Evolutionary conservation across 1,140 invertebrate species (phyloP).

Genomic region (Microplitis demolitor): DNA sequence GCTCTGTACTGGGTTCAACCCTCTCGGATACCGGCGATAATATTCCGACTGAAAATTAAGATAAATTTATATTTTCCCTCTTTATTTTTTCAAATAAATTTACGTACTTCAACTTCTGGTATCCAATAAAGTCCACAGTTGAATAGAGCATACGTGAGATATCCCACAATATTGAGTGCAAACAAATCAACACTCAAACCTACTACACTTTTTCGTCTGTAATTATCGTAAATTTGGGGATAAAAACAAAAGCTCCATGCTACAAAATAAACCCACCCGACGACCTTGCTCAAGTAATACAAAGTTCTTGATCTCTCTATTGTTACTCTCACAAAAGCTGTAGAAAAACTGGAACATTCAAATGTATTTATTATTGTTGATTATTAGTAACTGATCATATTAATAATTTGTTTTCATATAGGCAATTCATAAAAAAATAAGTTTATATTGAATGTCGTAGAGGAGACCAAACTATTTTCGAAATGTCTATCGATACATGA

Average conservation of each 20-base stretch:
- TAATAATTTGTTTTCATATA: too few relatives aligned
- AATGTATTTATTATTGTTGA: too few relatives aligned
- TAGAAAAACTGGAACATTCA: slow-evolving; percentile 64
- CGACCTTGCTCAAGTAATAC: slow-evolving; percentile 75
- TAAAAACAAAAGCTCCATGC: slow-evolving; percentile 99
- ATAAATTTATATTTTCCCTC: background rate
- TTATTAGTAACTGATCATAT: too few relatives aligned
- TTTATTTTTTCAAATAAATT: background rate
- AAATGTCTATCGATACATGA: too few relatives aligned
- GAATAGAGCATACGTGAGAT: slow-evolving; percentile 89
- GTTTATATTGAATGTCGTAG: too few relatives aligned
- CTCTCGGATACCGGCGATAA: slow-evolving; percentile 76
- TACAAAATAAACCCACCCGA: slow-evolving; percentile 97
- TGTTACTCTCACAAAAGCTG: slow-evolving; percentile 75
- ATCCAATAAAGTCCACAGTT: slow-evolving; percentile 92
- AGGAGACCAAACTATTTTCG: too few relatives aligned
- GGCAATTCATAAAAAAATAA: too few relatives aligned
- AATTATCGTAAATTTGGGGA: slow-evolving; percentile 94
- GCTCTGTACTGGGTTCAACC: slow-evolving; percentile 90
- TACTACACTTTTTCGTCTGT: slow-evolving; percentile 90
- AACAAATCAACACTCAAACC: slow-evolving; percentile 98
- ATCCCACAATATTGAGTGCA: slow-evolving; percentile 90
- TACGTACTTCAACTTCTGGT: slow-evolving; percentile 74
- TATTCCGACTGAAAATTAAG: slow-evolving; percentile 77
- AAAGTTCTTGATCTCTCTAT: slow-evolving; percentile 72